Percentiles rank a stretch among this genome's conserved stretches.
phyloP scores from a whole-genome alignment of 2,888 invertebrate species.

The Acanthosoma haemorrhoidale region DNA sequence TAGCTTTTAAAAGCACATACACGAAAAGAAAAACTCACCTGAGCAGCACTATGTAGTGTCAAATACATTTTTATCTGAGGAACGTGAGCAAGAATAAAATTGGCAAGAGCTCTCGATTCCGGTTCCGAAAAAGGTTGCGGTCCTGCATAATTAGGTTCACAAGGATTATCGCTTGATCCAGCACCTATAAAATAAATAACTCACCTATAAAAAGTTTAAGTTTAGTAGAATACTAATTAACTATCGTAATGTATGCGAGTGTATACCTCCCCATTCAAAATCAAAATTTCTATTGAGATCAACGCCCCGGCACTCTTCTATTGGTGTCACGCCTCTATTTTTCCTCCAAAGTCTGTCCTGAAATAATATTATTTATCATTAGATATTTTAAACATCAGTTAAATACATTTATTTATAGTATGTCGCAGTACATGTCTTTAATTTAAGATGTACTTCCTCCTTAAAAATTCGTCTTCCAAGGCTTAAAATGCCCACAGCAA shows the following conservation, averaged over 20 bases:
- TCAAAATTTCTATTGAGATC: constrained; percentile 84
- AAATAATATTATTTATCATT: too few relatives aligned
- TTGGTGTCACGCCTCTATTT: constrained; percentile 43
- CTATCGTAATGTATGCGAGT: too few relatives aligned
- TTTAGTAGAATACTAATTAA: not conserved
- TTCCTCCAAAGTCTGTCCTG: constrained; percentile 51
- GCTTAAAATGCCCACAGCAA: too few relatives aligned
- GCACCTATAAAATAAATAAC: constrained; percentile 35
- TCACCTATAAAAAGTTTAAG: not conserved
- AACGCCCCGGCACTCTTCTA: constrained; percentile 58
- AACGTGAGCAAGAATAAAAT: constrained; percentile 45
- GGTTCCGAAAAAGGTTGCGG: constrained; percentile 53
- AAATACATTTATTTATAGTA: too few relatives aligned
- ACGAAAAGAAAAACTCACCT: too few relatives aligned
- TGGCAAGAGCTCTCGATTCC: constrained; percentile 49
- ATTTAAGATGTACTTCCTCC: too few relatives aligned
- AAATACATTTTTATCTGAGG: constrained; percentile 34
- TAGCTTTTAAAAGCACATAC: too few relatives aligned
- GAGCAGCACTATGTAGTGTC: constrained; percentile 36
- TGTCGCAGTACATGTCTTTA: too few relatives aligned
- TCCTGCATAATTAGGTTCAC: constrained; percentile 53
- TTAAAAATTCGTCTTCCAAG: too few relatives aligned
- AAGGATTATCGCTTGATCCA: constrained; percentile 50
- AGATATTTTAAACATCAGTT: too few relatives aligned
- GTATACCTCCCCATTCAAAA: constrained; percentile 45